Evolutionary conservation across 2,113 vertebrate genomes (phyloP).

Genomic region (Pithys albifrons): DNA sequence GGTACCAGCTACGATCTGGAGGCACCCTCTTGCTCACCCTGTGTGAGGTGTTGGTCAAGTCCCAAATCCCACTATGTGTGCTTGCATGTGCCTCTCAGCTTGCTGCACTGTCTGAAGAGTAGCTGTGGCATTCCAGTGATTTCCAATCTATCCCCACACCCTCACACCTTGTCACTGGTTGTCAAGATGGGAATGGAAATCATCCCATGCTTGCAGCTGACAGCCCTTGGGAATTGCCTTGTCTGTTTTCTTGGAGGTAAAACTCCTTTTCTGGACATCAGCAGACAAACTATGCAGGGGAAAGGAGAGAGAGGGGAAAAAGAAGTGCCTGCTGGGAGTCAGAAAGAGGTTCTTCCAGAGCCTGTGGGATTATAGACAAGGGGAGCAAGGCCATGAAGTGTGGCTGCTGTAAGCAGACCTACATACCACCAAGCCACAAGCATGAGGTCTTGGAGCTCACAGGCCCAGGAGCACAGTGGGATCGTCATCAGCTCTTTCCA

Average conservation of each 20-base stretch:
- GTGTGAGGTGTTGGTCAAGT: not conserved
- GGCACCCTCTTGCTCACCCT: not conserved
- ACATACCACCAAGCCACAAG: constrained; percentile 34
- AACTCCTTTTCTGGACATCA: not conserved
- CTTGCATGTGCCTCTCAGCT: not conserved
- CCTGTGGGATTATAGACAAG: not conserved
- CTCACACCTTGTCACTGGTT: not conserved
- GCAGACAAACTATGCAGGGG: not conserved
- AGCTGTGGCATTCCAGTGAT: not conserved
- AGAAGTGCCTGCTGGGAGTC: not conserved
- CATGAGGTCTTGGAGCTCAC: constrained; percentile 29
- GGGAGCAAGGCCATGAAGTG: not conserved
- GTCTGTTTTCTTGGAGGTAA: constrained; percentile 6
- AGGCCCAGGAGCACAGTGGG: not conserved
- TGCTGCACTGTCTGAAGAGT: not conserved
- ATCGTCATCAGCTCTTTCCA: constrained; percentile 40
- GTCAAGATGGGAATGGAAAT: not conserved
- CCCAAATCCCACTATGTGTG: not conserved
- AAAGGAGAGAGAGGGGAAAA: not conserved
- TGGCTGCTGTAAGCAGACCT: not conserved
- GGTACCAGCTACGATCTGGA: accelerated
- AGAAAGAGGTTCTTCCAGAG: not conserved
- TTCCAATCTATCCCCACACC: not conserved
- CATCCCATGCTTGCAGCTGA: not conserved
- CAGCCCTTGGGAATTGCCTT: not conserved